Percentiles rank a stretch among this genome's conserved stretches.
Evolutionary conservation across 2,888 invertebrate genomes (phyloP).

Genomic region (Anoncus sp.): DNA sequence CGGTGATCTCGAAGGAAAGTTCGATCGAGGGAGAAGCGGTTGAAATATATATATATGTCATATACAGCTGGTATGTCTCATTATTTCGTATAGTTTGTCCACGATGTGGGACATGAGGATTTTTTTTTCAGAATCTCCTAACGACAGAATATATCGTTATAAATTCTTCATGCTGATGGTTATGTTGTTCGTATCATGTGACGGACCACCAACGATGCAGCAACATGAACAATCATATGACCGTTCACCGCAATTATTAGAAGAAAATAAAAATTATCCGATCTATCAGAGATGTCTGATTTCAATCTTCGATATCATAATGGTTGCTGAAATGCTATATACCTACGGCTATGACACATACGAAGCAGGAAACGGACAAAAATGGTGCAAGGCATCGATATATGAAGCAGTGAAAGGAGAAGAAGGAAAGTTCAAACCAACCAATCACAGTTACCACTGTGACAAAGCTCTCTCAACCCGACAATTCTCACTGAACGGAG

Average conservation of each 20-base stretch:
- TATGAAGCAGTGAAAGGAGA: no score
- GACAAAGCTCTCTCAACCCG: neutral
- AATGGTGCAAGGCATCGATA: no score
- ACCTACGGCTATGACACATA: no score
- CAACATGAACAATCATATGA: conserved; percentile 8
- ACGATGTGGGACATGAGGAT: conserved; percentile 44
- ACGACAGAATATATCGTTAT: neutral
- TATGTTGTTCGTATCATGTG: neutral
- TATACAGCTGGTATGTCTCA: conserved; percentile 46
- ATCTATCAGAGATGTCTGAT: conserved; percentile 9
- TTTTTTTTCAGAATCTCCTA: conserved; percentile 13
- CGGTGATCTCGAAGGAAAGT: conserved; percentile 49
- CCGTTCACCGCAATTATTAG: conserved; percentile 17
- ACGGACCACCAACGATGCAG: conserved; percentile 36
- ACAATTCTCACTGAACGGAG: neutral
- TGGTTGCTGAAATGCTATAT: no score
- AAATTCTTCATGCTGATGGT: neutral
- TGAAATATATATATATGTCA: no score
- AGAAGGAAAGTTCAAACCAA: conserved; percentile 11
- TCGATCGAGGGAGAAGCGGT: conserved; percentile 9
- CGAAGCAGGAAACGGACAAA: neutral
- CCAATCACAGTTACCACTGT: neutral
- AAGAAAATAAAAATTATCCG: conserved; percentile 6
- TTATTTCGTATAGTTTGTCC: conserved; percentile 49
- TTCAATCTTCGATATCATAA: conserved; percentile 26